phyloP scores from a whole-genome alignment of 2,888 invertebrate genomes.

The Octodonta nipae region DNA sequence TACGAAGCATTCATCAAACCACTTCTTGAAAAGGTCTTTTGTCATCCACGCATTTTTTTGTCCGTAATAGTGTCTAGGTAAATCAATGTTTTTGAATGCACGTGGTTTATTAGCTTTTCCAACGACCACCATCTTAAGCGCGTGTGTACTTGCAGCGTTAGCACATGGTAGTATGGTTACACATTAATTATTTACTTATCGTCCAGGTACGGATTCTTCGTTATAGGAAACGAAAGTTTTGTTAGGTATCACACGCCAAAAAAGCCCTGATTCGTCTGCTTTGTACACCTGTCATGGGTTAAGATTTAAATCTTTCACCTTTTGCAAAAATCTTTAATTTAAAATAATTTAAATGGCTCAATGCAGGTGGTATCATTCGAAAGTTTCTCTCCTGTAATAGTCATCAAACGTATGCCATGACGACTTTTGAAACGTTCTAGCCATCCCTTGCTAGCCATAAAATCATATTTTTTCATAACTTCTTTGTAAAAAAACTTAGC shows the following conservation, averaged over 20 bases:
- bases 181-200: slow-evolving; percentile 11
- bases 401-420: too few relatives aligned
- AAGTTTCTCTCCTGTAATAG: too few relatives aligned
- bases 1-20: slow-evolving; percentile 7
- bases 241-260: slow-evolving; percentile 7
- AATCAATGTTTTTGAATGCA: slow-evolving; percentile 9
- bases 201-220: slow-evolving; percentile 8
- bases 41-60: slow-evolving; percentile 13
- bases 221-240: slow-evolving; percentile 7
- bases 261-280: too few relatives aligned
- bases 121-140: slow-evolving; percentile 6
- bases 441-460: too few relatives aligned
- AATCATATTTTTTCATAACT: too few relatives aligned
- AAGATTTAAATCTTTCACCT: too few relatives aligned
- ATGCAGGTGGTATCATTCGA: too few relatives aligned
- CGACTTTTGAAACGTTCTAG: too few relatives aligned
- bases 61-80: slow-evolving; percentile 12
- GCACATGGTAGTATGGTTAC: slow-evolving; percentile 13
- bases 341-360: too few relatives aligned
- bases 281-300: too few relatives aligned
- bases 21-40: slow-evolving; percentile 10
- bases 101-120: slow-evolving; percentile 5
- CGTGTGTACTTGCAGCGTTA: slow-evolving; percentile 8
- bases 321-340: too few relatives aligned
- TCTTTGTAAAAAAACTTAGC: too few relatives aligned